phyloP scores from a whole-genome alignment of 53 echinoderm and acorn worm genomes.

The Echinometra lucunter region DNA sequence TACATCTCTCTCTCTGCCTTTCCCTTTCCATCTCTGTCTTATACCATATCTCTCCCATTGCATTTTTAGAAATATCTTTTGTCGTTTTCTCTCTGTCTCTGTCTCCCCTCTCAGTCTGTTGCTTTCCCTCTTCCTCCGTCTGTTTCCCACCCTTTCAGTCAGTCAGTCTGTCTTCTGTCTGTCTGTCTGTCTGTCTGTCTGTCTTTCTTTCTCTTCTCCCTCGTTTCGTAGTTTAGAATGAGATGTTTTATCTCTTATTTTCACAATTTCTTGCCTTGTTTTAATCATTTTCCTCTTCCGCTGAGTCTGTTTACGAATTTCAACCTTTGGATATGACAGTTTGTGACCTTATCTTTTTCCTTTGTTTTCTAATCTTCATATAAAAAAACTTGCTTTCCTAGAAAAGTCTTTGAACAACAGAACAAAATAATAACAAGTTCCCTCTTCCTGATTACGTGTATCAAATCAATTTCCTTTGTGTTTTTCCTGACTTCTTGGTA shows the following conservation, averaged over 20 bases:
- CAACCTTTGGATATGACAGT: background rate
- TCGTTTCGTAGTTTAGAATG: background rate
- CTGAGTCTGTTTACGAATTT: background rate
- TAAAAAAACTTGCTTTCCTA: background rate
- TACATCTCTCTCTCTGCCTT: background rate
- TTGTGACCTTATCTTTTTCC: background rate
- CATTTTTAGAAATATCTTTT: too few relatives aligned
- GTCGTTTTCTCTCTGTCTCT: too few relatives aligned
- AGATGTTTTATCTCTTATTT: background rate
- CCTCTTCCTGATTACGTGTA: background rate
- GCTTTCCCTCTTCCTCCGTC: background rate
- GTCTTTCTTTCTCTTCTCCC: background rate
- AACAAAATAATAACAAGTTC: slow-evolving; percentile 9
- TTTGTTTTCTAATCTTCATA: background rate
- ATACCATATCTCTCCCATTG: too few relatives aligned
- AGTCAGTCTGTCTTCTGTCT: background rate
- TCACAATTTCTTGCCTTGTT: slow-evolving; percentile 3
- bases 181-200: background rate
- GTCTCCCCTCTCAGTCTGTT: background rate
- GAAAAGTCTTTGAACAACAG: background rate
- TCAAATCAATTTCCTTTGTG: too few relatives aligned
- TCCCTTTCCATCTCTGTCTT: background rate
- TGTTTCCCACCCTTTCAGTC: background rate
- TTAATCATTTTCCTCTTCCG: background rate
- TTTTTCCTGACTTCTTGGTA: background rate